Conservation (phyloP, 2,113 vertebrate genomes). For the Centrocercus urophasianus region DNA sequence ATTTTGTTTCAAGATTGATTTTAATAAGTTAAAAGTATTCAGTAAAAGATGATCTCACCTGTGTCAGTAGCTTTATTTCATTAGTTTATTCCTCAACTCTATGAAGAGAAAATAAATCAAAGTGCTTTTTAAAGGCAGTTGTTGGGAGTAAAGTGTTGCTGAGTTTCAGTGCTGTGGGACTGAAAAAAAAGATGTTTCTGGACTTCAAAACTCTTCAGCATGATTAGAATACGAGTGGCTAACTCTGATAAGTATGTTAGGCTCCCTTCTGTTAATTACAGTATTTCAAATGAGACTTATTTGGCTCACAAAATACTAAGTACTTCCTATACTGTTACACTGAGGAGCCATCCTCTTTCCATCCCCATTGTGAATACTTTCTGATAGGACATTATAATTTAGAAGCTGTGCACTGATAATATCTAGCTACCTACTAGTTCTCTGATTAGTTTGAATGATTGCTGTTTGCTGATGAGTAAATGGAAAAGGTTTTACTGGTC, state of each 20-base stretch:
- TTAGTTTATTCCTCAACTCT: not conserved
- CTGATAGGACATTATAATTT: constrained; percentile 50
- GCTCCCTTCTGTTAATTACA: constrained; percentile 83
- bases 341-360: not conserved
- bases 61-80: not conserved
- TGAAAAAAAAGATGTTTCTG: not conserved
- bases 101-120: not conserved
- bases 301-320: constrained; percentile 80
- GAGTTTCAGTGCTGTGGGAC: constrained; percentile 1
- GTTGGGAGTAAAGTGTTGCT: not conserved
- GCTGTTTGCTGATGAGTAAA: not conserved
- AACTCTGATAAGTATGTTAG: constrained; percentile 79
- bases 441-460: constrained; percentile 44
- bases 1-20: constrained; percentile 11
- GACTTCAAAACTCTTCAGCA: constrained; percentile 37
- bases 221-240: constrained; percentile 75
- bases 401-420: constrained; percentile 38
- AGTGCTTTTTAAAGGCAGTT: constrained; percentile 14
- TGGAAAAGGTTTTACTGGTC: not conserved
- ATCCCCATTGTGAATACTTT: not conserved
- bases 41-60: not conserved
- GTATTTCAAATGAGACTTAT: constrained; percentile 83
- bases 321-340: constrained; percentile 34
- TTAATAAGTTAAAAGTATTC: not conserved
- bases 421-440: constrained; percentile 27